Evolutionary conservation across 2,888 invertebrate species (phyloP), one percentile per base, ranked within the genome.

Genomic region (Lepidocyrtinus sp.): DNA sequence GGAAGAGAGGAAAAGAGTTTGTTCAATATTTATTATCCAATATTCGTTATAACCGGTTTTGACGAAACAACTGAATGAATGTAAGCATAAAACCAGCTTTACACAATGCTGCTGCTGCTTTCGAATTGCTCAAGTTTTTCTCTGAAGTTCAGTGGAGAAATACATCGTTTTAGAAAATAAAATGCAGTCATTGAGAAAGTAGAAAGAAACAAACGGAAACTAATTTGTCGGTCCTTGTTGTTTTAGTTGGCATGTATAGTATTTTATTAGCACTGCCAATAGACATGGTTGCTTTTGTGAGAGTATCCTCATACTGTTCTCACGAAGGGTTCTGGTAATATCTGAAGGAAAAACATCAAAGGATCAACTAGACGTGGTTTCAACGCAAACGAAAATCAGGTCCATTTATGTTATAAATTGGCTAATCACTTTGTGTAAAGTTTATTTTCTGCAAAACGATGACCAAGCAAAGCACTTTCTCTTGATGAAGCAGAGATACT

Each of bases 11-110:
- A 27, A 69, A 69, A 70, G 70, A 63, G 76, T 76, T 76, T 76
- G 76, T 76, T 76, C 76, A 76, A 76, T 76, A 76, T 76, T 76
- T 76, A 76, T 64, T 26, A n/a, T 59, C 64, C 26, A 64, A 63
- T 76, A 64, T 70, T 70, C 36, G 69, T 45, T 59, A 70, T 70
- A 76, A 64, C 63, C 70, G 45, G 55, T 64, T 68, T 70, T 64
- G 65, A 70, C 63, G 62, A 27, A 26, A 46, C 36, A 74, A 76
- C 46, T 24, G 7, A 24, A 55, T 17, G 19, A 7, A 5, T 12
- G 36, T 36, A n/a, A n/a, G n/a, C n/a, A n/a, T n/a, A n/a, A n/a
- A n/a, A n/a, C 12, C 12, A 36, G 36, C 5, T 36, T 36, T 36
- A 36, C 5, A 36, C 36, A 36, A 5, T 36, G 12, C 36, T 36